Base-by-base conservation (phyloP, 2,113 vertebrate species). In the Nansenia antarctica region DNA sequence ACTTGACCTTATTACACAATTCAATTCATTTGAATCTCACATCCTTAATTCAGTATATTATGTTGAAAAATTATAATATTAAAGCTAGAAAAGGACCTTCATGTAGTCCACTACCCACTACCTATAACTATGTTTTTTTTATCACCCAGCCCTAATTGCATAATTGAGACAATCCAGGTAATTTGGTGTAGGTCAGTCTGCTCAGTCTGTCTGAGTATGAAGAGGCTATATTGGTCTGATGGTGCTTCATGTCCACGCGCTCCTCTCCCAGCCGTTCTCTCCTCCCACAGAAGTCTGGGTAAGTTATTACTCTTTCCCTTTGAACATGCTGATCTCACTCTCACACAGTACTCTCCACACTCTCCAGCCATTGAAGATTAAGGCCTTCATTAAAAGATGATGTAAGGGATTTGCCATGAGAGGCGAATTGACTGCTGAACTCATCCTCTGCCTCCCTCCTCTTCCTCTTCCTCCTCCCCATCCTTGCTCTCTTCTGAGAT, bases 321-420 rank as follows among this genome's bases (percentile, higher is more conserved):
- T 84, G 76, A 85, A 72, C 73, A 20, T 55, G 77, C 58, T 70
- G 58, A 65, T 77, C 59, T 63, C 30, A 27, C 35, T 75, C 62
- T 72, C 61, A 9, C 35, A 49, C 45, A 49, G n/a, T n/a, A n/a
- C 49, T 53, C 22, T 52, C 26, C 12, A 9, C 57, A 5, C 35
- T 8, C 59, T 63, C 49, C 67, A 77, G 64, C 72, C 65, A 73
- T 3, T 78, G 72, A 72, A 80, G 74, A 78, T 84, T 74, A 73
- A 64, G 53, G 45, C 24, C 72, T 72, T 88, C 80, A 81, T 86
- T 82, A 86, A 85, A 81, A 81, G 68, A 85, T 78, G 78, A 86
- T 77, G 70, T 83, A 74, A 75, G 59, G 82, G 58, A 57, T 67
- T 62, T 70, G 77, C 60, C 54, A 49, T 74, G 65, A 73, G 76